Evolutionary conservation across 2,888 invertebrate species (phyloP), one percentile per base, ranked within the genome.

Genomic region (Drosophila rellima): DNA sequence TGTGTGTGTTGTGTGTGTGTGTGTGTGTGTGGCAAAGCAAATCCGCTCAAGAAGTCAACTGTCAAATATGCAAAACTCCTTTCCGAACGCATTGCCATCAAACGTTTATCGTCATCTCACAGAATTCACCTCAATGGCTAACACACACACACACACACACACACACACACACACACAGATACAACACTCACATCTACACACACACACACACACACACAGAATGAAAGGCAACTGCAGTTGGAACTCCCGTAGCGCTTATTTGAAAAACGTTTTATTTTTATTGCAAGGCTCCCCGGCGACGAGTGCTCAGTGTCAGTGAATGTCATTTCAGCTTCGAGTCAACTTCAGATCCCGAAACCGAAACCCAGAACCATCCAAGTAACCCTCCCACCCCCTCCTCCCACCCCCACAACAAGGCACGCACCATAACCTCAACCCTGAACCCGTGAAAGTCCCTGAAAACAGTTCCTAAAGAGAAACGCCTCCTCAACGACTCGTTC

Each of bases 211-310:
- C 20, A 7, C 40, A 35, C 18, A 8, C 20, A 29, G 18, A 23
- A 17, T 11, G 26, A 47, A 48, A 31, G 17, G 33, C 20, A 35
- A 33, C 40, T 52, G 42, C 48, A 47, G 56, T 61, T 48, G 59
- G 20, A 71, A 74, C 69, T 88, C 87, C 87, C 84, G 39, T 54
- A 70, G 80, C 70, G 83, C 87, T 89, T 85, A 81, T 84, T 89
- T 87, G 88, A 73, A 87, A 85, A 89, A 74, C 89, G 85, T 87
- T 89, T 85, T 89, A 85, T 89, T 89, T 89, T 85, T 85, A 85
- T 85, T 89, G 89, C 44, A 42, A 70, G 75, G 48, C 76, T 76
- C 70, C 87, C 88, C 39, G 60, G 84, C 76, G 84, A 80, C 78
- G 84, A 84, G 89, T 83, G 84, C 89, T 84, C 84, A 83, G 89